phyloP scores from a whole-genome alignment of 2,888 invertebrate species.

The Ryuthela nishihirai region DNA sequence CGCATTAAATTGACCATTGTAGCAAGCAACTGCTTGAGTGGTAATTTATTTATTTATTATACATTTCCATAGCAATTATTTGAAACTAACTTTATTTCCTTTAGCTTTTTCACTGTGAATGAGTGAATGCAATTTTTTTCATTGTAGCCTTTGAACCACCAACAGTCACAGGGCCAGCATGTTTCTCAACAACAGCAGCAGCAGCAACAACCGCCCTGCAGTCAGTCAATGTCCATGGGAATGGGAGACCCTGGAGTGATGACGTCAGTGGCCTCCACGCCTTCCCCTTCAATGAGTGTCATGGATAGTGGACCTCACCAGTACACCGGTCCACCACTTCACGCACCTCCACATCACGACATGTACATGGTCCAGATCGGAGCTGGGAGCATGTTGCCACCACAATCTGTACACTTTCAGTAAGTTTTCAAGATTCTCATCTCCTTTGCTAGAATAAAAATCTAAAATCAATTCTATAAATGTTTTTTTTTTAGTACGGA shows the following conservation, averaged over 20 bases:
- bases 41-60: too few species aligned
- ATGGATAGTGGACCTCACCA: too few species aligned
- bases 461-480: too few species aligned
- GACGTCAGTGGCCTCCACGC: conserved; percentile 17
- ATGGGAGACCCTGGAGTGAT: conserved; percentile 17
- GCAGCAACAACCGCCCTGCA: conserved; percentile 13
- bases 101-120: not conserved
- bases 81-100: not conserved
- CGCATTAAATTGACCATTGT: too few species aligned
- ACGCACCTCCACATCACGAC: conserved; percentile 20
- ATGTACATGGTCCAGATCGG: conserved; percentile 33
- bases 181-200: conserved; percentile 5
- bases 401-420: conserved; percentile 31
- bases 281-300: conserved; percentile 16
- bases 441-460: too few species aligned
- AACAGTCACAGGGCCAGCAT: conserved; percentile 14
- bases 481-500: not conserved
- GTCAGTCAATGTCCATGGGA: not conserved
- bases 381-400: conserved; percentile 23
- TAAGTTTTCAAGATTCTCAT: too few species aligned
- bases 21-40: too few species aligned
- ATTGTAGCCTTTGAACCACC: conserved; percentile 21
- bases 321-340: conserved; percentile 12
- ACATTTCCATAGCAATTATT: not conserved
- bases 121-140: too few species aligned